A percentile compares a stretch with the other conserved stretches of the same genome.
Evolutionary conservation across 1,140 invertebrate genomes (phyloP).

Genomic region (Drosophila obscura): DNA sequence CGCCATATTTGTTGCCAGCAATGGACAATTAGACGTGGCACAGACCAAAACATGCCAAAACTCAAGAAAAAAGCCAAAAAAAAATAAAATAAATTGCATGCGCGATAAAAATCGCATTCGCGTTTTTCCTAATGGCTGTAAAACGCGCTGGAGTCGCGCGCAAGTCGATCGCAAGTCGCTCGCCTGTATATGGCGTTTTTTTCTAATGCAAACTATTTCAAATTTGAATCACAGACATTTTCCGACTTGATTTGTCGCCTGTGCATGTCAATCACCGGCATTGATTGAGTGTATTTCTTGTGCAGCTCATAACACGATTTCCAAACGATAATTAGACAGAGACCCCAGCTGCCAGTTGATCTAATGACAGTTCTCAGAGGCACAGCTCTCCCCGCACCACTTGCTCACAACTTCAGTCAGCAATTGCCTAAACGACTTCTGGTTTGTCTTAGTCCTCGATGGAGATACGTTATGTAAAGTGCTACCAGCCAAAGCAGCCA

Average conservation of each 20-base stretch:
- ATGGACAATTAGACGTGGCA: conserved; percentile 65
- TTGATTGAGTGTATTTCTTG: conserved; percentile 19
- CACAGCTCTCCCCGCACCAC: not conserved
- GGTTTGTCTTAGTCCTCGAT: conserved; percentile 53
- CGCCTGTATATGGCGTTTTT: conserved; percentile 73
- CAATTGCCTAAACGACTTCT: conserved; percentile 77
- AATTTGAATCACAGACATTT: conserved; percentile 75
- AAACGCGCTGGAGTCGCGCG: conserved; percentile 26
- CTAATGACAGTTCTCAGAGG: conserved; percentile 74
- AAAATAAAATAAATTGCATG: conserved; percentile 72
- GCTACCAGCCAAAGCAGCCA: conserved; percentile 12
- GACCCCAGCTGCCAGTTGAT: conserved; percentile 67
- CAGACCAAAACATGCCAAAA: conserved; percentile 22
- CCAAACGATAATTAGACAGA: conserved; percentile 71
- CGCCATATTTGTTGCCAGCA: conserved; percentile 71
- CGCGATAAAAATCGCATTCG: conserved; percentile 64
- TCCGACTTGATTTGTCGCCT: conserved; percentile 74
- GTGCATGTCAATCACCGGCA: conserved; percentile 72
- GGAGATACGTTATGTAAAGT: conserved; percentile 34
- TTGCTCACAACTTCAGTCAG: conserved; percentile 14
- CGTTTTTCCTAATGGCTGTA: conserved; percentile 52
- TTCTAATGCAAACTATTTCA: conserved; percentile 70
- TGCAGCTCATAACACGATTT: conserved; percentile 72
- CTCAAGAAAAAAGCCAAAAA: conserved; percentile 11
- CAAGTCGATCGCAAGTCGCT: not conserved